Conservation (phyloP, 2,888 invertebrate species). For the Diloba caeruleocephala region DNA sequence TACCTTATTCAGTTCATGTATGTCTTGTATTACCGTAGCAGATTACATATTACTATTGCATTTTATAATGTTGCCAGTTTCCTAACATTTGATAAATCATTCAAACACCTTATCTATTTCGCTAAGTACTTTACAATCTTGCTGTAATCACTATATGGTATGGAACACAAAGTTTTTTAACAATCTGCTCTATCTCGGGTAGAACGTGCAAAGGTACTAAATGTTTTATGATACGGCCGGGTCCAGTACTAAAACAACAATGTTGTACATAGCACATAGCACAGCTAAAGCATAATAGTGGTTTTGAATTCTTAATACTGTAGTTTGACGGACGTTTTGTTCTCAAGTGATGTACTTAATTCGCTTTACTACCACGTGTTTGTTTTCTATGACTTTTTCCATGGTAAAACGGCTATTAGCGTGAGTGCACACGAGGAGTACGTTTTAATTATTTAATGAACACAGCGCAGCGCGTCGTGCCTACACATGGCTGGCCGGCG, state of each 20-base stretch:
- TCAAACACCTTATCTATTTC: neutral
- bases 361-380: conserved; percentile 58
- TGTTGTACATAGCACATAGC: no score
- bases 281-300: conserved; percentile 70
- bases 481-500: conserved; percentile 63
- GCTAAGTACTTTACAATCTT: conserved; percentile 1
- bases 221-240: conserved; percentile 70
- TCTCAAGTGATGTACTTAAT: conserved; percentile 60
- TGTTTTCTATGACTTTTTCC: conserved; percentile 60
- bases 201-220: conserved; percentile 61
- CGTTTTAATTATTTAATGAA: conserved; percentile 76
- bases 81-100: no score
- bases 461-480: conserved; percentile 45
- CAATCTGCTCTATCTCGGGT: conserved; percentile 17
- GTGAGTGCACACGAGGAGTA: conserved; percentile 61
- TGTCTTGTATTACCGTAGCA: no score
- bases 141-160: neutral
- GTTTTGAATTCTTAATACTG: conserved; percentile 78
- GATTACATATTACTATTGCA: no score
- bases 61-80: no score
- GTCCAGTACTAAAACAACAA: conserved; percentile 69
- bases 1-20: conserved; percentile 44
- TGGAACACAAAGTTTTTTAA: conserved; percentile 33
- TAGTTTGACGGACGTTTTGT: conserved; percentile 67
- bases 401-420: conserved; percentile 61